These are phyloP conservation scores for Chydorus sphaericus DNA, from an alignment of 2,888 invertebrate genomes.

Conservation along the genomic window DNA sequence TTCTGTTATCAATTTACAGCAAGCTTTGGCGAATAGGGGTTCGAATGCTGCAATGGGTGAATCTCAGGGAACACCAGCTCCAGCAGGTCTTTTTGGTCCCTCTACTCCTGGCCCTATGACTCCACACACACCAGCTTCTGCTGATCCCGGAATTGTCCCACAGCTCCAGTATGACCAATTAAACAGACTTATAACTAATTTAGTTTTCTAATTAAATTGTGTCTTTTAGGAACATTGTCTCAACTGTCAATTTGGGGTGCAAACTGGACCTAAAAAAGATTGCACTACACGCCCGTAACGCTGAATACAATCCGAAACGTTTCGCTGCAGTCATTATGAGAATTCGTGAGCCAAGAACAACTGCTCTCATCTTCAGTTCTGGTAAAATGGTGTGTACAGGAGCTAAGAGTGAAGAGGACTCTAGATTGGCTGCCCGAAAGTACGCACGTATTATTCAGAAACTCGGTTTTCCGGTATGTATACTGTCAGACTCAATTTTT, in stretches of 20 bases:
- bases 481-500: neutral
- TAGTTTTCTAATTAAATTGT: conserved; percentile 7
- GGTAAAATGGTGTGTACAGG: conserved; percentile 82
- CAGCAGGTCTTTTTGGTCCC: conserved; percentile 42
- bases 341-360: conserved; percentile 64
- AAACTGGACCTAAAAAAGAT: conserved; percentile 93
- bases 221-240: conserved; percentile 77
- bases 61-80: conserved; percentile 31
- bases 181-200: conserved; percentile 27
- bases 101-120: conserved; percentile 66
- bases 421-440: conserved; percentile 60
- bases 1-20: conserved; percentile 34
- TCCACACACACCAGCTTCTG: conserved; percentile 67
- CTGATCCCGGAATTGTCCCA: conserved; percentile 85
- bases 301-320: conserved; percentile 97
- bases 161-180: conserved; percentile 83
- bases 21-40: conserved; percentile 41
- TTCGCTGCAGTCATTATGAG: conserved; percentile 98
- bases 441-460: conserved; percentile 71
- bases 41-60: conserved; percentile 29
- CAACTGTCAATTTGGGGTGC: conserved; percentile 90
- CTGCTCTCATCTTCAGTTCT: conserved; percentile 66
- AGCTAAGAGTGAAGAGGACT: conserved; percentile 68
- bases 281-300: conserved; percentile 92
- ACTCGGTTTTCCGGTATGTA: conserved; percentile 49